Evolutionary conservation across 2,888 invertebrate genomes (phyloP).

Genomic region (Mesoligia furuncula): DNA sequence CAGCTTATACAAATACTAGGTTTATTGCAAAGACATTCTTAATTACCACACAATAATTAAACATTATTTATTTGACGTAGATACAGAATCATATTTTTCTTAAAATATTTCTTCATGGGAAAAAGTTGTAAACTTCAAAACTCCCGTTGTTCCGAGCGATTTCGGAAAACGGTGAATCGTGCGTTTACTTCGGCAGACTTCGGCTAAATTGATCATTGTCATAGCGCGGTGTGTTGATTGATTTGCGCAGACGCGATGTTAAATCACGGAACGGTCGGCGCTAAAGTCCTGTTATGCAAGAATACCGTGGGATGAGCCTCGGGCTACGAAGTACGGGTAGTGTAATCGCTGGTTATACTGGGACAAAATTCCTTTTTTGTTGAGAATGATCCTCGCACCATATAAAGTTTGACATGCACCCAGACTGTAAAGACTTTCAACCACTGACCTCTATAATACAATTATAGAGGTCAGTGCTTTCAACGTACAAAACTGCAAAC

Average conservation of each 20-base stretch:
- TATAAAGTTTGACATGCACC: conserved; percentile 17
- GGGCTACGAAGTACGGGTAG: conserved; percentile 23
- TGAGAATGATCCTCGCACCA: neutral
- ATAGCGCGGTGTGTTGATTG: conserved; percentile 59
- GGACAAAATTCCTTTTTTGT: conserved; percentile 13
- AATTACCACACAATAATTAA: conserved; percentile 18
- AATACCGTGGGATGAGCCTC: conserved; percentile 61
- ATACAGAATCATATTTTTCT: conserved; percentile 21
- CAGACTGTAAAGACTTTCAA: neutral
- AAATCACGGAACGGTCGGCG: conserved; percentile 56
- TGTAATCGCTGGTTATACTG: conserved; percentile 15
- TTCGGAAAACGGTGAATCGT: conserved; percentile 62
- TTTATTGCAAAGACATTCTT: conserved; percentile 35
- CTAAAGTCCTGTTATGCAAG: conserved; percentile 62
- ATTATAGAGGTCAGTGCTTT: too few species aligned
- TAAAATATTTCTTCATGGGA: conserved; percentile 51
- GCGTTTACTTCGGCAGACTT: conserved; percentile 49
- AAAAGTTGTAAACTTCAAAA: conserved; percentile 38
- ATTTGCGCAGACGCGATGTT: conserved; percentile 59
- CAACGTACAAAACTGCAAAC: neutral
- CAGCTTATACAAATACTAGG: conserved; percentile 29
- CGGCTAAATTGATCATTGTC: conserved; percentile 65
- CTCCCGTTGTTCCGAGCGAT: conserved; percentile 57
- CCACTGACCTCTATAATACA: too few species aligned
- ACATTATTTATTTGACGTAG: conserved; percentile 16